Base-by-base conservation (phyloP, 2,888 invertebrate species). In the Scaptomyza cyrtandrae region DNA sequence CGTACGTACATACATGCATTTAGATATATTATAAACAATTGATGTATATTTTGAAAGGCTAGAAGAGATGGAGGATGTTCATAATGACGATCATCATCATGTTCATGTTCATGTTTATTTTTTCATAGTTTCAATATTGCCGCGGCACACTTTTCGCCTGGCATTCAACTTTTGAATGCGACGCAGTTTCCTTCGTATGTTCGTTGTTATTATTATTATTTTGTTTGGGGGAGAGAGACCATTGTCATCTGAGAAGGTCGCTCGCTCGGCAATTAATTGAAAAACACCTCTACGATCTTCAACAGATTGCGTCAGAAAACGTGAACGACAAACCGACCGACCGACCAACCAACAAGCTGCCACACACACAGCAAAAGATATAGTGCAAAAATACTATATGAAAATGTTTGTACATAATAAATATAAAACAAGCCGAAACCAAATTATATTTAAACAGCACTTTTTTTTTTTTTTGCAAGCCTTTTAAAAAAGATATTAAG, bases 241-340 rank as follows among this genome's bases (percentile, higher is more conserved):
- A 84, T 86, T 86, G 83, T 75, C 86, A 80, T 78, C 72, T 56
- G 76, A 71, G 83, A 84, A 84, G 83, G 83, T 84, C 82, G 73
- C 52, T 84, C 82, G 73, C 52, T 54, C 73, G 73, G 76, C 79
- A 81, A 78, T 78, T 81, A 68, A 64, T 66, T 64, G 67, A 78
- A 60, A 71, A 56, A 71, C 69, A 77, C 70, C 63, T 64, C 77
- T 56, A 49, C 75, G 71, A 35, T 11, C 50, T 35, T 64, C 43
- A 56, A 54, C 61, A 75, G 9, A 41, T 85, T 85, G 86, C 83
- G 86, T 80, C 82, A 83, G 86, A 57, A 57, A 70, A 80, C 24
- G 24, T 24, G 24, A 24, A 3, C 24, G 24, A 24, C 2, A 3
- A 24, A 19, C 19, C n/a, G n/a, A n/a, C n/a, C n/a, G n/a, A n/a